Evolutionary conservation across 2,113 vertebrate species (phyloP).

Genomic region (Caranx melampygus): DNA sequence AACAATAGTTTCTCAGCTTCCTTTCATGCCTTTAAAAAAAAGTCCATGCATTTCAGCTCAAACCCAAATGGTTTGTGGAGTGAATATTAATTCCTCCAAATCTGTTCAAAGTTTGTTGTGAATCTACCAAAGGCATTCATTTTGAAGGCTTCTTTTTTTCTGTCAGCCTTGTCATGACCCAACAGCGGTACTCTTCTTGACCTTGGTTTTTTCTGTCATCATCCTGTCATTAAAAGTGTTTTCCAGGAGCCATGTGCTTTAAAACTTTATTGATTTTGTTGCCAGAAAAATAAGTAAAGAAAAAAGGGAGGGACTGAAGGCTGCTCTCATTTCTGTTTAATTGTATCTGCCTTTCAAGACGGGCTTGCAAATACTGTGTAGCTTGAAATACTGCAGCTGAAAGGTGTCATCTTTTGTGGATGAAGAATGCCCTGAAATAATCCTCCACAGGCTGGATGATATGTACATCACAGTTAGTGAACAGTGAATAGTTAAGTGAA

Average conservation of each 20-base stretch:
- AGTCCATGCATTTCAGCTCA: not conserved
- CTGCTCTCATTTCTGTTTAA: conserved; percentile 2
- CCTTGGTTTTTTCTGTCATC: not conserved
- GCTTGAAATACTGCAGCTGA: not conserved
- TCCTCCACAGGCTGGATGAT: not conserved
- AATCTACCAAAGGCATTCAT: not conserved
- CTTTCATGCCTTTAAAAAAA: not conserved
- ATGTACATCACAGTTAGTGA: not conserved
- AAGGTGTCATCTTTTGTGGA: not conserved
- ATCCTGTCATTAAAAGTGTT: not conserved
- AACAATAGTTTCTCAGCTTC: not conserved
- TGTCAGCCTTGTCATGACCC: not conserved
- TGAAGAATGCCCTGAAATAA: not conserved
- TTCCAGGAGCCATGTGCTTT: not conserved
- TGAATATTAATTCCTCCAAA: not conserved
- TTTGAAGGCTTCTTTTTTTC: not conserved
- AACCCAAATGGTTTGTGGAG: not conserved
- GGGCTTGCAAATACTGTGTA: conserved; percentile 3
- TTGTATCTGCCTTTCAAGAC: not conserved
- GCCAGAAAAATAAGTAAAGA: not conserved
- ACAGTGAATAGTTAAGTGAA: not conserved
- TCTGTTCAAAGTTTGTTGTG: not conserved
- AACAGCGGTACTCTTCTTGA: not conserved
- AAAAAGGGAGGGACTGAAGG: conserved; percentile 1
- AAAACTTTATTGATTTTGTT: conserved; percentile 3